phyloP scores from a whole-genome alignment of 92 coral and sea anemone species.

The Anthopleura xanthogrammica region DNA sequence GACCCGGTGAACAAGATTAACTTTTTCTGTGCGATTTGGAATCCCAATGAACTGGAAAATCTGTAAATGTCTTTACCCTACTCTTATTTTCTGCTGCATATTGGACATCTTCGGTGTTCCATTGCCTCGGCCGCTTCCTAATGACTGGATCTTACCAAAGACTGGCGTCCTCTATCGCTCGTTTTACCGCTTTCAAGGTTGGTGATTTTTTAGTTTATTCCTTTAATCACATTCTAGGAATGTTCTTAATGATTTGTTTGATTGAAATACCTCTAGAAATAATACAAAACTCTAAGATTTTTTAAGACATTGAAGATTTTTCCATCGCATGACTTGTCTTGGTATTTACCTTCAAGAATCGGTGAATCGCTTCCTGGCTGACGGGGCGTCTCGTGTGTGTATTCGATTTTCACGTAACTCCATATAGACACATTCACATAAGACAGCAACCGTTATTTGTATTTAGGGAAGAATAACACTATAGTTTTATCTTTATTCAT shows the following conservation, averaged over 20 bases:
- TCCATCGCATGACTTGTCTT: neutral
- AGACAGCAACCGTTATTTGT: neutral
- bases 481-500: conserved; percentile 4
- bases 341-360: neutral
- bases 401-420: conserved; percentile 4
- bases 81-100: neutral
- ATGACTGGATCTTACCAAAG: conserved; percentile 31
- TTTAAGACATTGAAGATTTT: neutral
- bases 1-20: conserved; percentile 2
- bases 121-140: conserved; percentile 26
- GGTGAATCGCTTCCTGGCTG: neutral
- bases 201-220: conserved; percentile 18
- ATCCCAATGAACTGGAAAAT: conserved; percentile 22
- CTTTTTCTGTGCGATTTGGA: conserved; percentile 9
- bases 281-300: neutral
- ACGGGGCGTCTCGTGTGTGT: neutral
- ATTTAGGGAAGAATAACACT: neutral
- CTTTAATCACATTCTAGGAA: conserved; percentile 24
- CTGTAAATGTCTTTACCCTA: neutral
- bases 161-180: conserved; percentile 20
- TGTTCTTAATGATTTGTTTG: conserved; percentile 17
- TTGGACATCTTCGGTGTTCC: neutral
- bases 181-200: conserved; percentile 55
- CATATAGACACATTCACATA: neutral
- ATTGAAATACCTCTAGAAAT: neutral